Evolutionary conservation across 2,888 invertebrate genomes (phyloP).

Genomic region (Koerneria pararmatus): DNA sequence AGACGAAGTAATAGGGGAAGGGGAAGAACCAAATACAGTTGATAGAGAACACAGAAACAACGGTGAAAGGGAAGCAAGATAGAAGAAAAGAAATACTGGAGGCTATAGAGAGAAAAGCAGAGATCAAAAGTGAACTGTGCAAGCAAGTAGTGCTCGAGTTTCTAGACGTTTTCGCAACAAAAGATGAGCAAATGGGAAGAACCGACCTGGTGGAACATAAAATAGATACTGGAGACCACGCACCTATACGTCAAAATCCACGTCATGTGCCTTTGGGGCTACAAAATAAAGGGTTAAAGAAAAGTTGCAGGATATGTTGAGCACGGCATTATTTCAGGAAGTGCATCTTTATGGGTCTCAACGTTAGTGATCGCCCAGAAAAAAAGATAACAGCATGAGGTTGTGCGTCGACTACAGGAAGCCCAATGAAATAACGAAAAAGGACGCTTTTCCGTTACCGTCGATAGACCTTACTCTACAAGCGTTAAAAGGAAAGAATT

Average conservation of each 20-base stretch:
- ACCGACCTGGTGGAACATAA: constrained; percentile 5
- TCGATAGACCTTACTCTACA: constrained; percentile 30
- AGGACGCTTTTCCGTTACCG: constrained; percentile 40
- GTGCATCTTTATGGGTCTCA: constrained; percentile 23
- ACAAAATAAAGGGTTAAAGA: constrained; percentile 13
- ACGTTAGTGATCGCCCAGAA: constrained; percentile 30
- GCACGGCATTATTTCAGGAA: constrained; percentile 23
- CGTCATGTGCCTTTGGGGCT: constrained; percentile 23
- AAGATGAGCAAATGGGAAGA: constrained; percentile 22
- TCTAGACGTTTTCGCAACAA: constrained; percentile 22
- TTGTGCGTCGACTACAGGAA: constrained; percentile 40
- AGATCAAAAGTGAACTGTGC: too few relatives aligned
- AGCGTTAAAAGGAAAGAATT: constrained; percentile 22
- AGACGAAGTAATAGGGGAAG: too few relatives aligned
- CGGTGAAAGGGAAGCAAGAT: too few relatives aligned
- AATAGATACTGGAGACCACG: constrained; percentile 14
- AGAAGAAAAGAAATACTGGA: too few relatives aligned
- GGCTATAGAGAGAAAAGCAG: too few relatives aligned
- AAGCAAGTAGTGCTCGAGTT: background rate
- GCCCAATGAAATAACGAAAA: constrained; percentile 31
- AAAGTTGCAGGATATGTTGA: too few relatives aligned
- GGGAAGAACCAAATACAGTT: too few relatives aligned
- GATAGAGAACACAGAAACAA: too few relatives aligned
- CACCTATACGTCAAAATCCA: constrained; percentile 9
- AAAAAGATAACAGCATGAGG: constrained; percentile 34